Evolutionary conservation across 1,140 invertebrate genomes (phyloP), one percentile per base, ranked within the genome.

Genomic region (Magallana angulata): DNA sequence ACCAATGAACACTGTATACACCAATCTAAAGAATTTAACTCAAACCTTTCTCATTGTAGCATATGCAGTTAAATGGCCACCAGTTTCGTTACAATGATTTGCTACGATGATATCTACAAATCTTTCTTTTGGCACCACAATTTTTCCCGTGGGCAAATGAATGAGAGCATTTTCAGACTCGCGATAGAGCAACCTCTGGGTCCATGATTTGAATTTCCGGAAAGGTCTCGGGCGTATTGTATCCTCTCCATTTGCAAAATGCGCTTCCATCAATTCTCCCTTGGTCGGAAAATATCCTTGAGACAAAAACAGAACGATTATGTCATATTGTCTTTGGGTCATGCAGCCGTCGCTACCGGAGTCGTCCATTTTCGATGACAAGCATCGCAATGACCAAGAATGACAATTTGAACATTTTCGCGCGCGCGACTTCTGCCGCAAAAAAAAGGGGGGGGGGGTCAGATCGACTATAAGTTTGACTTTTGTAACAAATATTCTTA

Each of bases 1-100:
- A 48, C 36, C 1, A 48, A 48, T 48, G 5, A 4, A 48, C 2
- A 48, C 24, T 24, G 36, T 57, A 57, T 57, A 58, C 16, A 30
- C 16, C 7, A 16, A 57, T 3, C 36, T 64, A 18, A 85, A 6
- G 11, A 8, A 30, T n/a, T 30, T 64, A 6, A 11, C 30, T 57
- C 57, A 0, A n/a, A 87, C 86, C 86, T 87, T 87, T 87, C 18
- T 84, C 60, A 87, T 83, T 18, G 87, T 88, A 16, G 83, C 82
- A 57, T 30, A 59, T 58, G 81, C 58, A 85, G 57, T 85, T 24
- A 71, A 71, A 48, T 88, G 87, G 16, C 71, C 56, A 57, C 57
- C 16, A 12, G 24, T 12, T 85, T 80, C 56, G 24, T 60, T 18
- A 24, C 71, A 58, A 24, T 71, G 57, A 56, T 86, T 64, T 80